Conservation (phyloP, 2,113 vertebrate genomes). For the Aplodontia rufa region DNA sequence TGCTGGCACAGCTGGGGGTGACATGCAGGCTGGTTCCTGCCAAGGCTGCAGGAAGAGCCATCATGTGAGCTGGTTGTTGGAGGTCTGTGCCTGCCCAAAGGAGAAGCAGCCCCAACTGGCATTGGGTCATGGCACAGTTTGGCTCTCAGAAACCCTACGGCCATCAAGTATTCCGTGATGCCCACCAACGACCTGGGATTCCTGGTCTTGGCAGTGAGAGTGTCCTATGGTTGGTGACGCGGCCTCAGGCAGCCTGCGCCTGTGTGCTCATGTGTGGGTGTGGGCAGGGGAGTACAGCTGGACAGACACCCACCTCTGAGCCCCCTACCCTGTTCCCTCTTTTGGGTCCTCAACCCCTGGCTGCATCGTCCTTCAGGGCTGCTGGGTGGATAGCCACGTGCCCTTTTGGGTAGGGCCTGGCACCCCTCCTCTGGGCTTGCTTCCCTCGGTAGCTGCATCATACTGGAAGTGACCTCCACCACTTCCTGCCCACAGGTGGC, state of each 20-base stretch:
- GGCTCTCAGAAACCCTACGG: not conserved
- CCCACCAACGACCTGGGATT: accelerated
- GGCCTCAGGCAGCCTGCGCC: not conserved
- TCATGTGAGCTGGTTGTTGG: accelerated
- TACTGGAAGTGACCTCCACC: not conserved
- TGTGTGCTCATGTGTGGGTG: accelerated
- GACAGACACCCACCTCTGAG: accelerated
- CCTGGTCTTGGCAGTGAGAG: accelerated
- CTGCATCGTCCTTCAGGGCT: not conserved
- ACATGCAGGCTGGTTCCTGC: not conserved
- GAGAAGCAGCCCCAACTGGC: accelerated
- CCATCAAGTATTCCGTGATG: too few relatives aligned
- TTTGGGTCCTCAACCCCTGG: not conserved
- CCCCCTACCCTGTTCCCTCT: accelerated
- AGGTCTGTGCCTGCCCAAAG: accelerated
- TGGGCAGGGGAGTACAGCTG: accelerated
- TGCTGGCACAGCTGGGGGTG: too few relatives aligned
- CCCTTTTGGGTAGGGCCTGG: not conserved
- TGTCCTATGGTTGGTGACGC: accelerated
- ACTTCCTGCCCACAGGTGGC: accelerated
- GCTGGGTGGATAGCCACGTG: too few relatives aligned
- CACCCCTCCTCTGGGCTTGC: accelerated
- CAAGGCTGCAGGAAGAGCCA: not conserved
- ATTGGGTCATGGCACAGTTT: accelerated
- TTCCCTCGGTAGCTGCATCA: accelerated